Evolutionary conservation across 2,113 vertebrate species (phyloP).

Genomic region (Callionymus lyra): DNA sequence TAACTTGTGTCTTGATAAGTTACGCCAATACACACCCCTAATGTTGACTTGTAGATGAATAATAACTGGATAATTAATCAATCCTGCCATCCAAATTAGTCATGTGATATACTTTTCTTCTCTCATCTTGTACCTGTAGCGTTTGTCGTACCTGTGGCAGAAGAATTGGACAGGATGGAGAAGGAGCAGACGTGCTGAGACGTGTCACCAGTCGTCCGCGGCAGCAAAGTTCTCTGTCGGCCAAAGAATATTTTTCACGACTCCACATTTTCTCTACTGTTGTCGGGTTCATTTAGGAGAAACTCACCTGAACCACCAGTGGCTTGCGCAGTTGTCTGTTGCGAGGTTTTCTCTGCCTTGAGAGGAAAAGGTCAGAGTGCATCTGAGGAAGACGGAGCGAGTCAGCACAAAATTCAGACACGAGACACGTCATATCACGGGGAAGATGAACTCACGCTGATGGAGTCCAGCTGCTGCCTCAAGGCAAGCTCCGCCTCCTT

Average conservation of each 20-base stretch:
- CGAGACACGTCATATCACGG: too few relatives aligned
- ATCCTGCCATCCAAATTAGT: background rate
- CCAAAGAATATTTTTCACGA: background rate
- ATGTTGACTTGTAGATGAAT: too few relatives aligned
- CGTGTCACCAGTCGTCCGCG: slow-evolving; percentile 84
- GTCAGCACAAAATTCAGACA: background rate
- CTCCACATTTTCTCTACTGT: too few relatives aligned
- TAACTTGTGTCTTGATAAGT: too few relatives aligned
- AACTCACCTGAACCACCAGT: slow-evolving; percentile 87
- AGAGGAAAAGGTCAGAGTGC: slow-evolving; percentile 90
- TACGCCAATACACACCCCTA: too few relatives aligned
- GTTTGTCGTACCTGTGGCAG: slow-evolving; percentile 74
- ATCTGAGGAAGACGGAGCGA: slow-evolving; percentile 29
- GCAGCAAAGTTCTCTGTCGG: slow-evolving; percentile 84
- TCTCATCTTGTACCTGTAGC: background rate
- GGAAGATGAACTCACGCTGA: slow-evolving; percentile 66
- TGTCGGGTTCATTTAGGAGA: background rate
- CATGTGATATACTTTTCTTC: background rate
- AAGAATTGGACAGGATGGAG: slow-evolving; percentile 92
- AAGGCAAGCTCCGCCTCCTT: slow-evolving; percentile 88
- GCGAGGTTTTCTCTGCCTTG: slow-evolving; percentile 80
- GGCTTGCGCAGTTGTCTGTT: slow-evolving; percentile 89
- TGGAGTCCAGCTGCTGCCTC: slow-evolving; percentile 88
- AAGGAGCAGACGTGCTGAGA: slow-evolving; percentile 93
- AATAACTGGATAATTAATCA: background rate